A percentile compares a stretch with the other conserved stretches of the same genome.
These are phyloP conservation scores for Chaenodraco wilsoni DNA, from an alignment of 2,797 vertebrate genomes.

Conservation along the genomic window DNA sequence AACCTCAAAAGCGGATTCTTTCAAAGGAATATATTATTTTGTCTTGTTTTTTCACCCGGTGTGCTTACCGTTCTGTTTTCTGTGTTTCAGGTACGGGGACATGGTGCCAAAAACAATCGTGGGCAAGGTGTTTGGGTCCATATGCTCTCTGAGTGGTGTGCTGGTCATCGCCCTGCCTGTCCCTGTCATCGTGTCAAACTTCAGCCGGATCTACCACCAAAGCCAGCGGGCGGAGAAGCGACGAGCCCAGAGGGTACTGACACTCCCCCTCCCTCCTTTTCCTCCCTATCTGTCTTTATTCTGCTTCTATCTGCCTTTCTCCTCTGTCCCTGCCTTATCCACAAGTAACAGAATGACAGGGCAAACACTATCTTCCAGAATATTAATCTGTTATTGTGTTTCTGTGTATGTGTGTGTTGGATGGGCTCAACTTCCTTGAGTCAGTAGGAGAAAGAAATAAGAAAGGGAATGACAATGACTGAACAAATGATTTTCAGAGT, in stretches of 20 bases:
- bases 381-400: slow-evolving; percentile 74
- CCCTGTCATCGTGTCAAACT: slow-evolving; percentile 97
- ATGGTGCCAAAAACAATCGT: slow-evolving; percentile 98
- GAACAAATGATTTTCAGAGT: slow-evolving; percentile 74
- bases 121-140: slow-evolving; percentile 96
- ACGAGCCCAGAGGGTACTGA: slow-evolving; percentile 91
- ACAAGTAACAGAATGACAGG: slow-evolving; percentile 71
- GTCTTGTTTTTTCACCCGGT: slow-evolving; percentile 22
- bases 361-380: slow-evolving; percentile 71
- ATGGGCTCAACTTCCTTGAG: slow-evolving; percentile 60
- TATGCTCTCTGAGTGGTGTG: slow-evolving; percentile 95
- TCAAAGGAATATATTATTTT: slow-evolving; percentile 2
- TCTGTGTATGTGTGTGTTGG: slow-evolving; percentile 59
- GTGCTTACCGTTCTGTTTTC: slow-evolving; percentile 46
- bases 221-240: slow-evolving; percentile 96
- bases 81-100: slow-evolving; percentile 90
- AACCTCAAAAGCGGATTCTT: slow-evolving; percentile 10
- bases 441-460: slow-evolving; percentile 53
- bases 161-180: slow-evolving; percentile 96
- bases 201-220: slow-evolving; percentile 97
- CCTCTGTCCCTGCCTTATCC: slow-evolving; percentile 70
- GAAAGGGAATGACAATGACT: slow-evolving; percentile 65
- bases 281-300: slow-evolving; percentile 49
- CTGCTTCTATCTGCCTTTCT: slow-evolving; percentile 57
- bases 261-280: slow-evolving; percentile 24